Base-by-base conservation (phyloP, 92 coral and sea anemone genomes). In the Zoanthus sansibaricus region DNA sequence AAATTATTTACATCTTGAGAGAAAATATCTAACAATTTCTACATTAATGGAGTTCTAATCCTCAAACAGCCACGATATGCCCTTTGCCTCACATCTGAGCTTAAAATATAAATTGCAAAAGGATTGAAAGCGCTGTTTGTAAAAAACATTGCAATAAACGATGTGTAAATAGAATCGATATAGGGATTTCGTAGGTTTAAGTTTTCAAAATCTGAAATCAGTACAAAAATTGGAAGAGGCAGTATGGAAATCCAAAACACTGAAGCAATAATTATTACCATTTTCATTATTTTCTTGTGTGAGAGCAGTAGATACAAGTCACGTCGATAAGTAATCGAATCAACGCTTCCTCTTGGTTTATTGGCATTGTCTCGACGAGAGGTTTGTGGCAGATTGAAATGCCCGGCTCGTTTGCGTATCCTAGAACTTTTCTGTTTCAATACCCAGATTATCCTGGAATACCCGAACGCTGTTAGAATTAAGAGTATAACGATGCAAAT, bases 111-210 rank as follows among this genome's bases (percentile, higher is more conserved):
- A 51, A 97, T 92, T 67, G 98, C 96, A 3, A 97, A 82, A 20
- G 99, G 99, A 69, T 97, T 95, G 46, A 97, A 96, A 1, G 99
- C 98, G 83, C 99, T 97, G 92, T 97, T 96, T 13, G 97, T 88
- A 72, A 92, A 95, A 59, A 97, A 97, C 72, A 97, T 62, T 31
- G 98, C 96, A 6, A 93, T 87, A 46, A 89, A 77, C 25, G 96
- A 79, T 9, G 95, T 80, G 79, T 68, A 95, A 3, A 97, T 42
- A 3, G 89, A 92, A 73, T 91, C 92, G 8, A 89, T 83, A 15
- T 76, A 37, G 62, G 69, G 86, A 37, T 67, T 82, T 30, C 82
- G 75, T 21, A 80, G 84, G 55, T 85, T 87, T 18, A 89, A 75
- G 14, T 82, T 37, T 25, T 93, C 94, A 73, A 97, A 97, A 75